Conservation (phyloP, 1,140 invertebrate species). For the Polypedilum pembai region DNA sequence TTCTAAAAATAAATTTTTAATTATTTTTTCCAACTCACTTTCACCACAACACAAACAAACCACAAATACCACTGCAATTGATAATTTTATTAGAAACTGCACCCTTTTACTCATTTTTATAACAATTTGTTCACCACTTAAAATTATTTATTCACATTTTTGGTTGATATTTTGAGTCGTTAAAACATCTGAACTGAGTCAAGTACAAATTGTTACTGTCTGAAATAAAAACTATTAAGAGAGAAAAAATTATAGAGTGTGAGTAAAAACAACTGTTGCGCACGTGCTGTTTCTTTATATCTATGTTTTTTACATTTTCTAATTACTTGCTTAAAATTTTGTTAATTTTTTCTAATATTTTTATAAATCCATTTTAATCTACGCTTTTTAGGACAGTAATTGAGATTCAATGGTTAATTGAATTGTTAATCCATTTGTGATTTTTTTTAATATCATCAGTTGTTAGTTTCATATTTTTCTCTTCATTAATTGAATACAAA, state of each 20-base stretch:
- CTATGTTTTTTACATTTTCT: no score
- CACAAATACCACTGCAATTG: not conserved
- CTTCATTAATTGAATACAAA: no score
- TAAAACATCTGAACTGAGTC: not conserved
- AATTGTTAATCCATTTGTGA: no score
- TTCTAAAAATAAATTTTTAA: not conserved
- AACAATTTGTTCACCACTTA: not conserved
- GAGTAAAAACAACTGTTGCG: not conserved
- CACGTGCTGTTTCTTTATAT: not conserved
- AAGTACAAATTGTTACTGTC: not conserved
- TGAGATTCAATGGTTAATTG: no score
- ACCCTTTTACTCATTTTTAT: not conserved
- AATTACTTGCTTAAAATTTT: no score
- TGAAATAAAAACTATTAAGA: not conserved
- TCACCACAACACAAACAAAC: not conserved
- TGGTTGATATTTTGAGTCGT: not conserved
- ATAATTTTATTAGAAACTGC: not conserved
- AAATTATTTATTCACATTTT: not conserved
- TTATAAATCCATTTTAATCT: no score
- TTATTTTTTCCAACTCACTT: not conserved
- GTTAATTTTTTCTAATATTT: no score
- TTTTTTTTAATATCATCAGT: no score
- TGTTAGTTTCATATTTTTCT: no score
- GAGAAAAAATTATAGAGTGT: not conserved
- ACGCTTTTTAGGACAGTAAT: no score